Evolutionary conservation across 2,797 vertebrate species (phyloP).

Genomic region (Thalassophryne amazonica): DNA sequence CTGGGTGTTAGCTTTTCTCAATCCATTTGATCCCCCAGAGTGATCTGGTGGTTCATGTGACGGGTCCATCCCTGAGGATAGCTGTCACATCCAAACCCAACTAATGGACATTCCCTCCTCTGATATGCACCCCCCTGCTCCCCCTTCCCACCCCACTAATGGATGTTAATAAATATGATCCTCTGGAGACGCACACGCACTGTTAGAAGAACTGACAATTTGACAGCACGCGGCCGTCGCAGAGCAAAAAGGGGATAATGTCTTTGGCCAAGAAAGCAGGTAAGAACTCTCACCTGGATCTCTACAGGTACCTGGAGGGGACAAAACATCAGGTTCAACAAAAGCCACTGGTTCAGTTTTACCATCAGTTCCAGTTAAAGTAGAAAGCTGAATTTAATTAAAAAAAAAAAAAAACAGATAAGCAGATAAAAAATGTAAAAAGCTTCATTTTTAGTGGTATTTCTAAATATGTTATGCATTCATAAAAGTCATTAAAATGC

Average conservation of each 20-base stretch:
- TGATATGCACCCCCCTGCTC: conserved; percentile 5
- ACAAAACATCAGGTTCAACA: rapidly evolving
- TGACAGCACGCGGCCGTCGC: conserved; percentile 19
- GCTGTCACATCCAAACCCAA: conserved; percentile 34
- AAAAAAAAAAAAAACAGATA: not conserved
- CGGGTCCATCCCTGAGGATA: conserved; percentile 32
- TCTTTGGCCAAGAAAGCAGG: conserved; percentile 71
- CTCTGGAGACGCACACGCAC: not conserved
- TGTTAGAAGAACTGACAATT: conserved; percentile 9
- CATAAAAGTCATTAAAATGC: too few relatives aligned
- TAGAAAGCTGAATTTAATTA: too few relatives aligned
- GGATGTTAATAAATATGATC: conserved; percentile 70
- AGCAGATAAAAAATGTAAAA: not conserved
- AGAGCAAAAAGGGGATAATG: conserved; percentile 57
- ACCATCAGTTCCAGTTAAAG: not conserved
- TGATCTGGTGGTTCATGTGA: conserved; percentile 56
- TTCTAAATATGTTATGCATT: too few relatives aligned
- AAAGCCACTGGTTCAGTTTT: not conserved
- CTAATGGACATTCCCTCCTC: not conserved
- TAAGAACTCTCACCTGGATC: conserved; percentile 35
- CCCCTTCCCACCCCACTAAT: conserved; percentile 14
- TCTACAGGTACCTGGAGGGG: not conserved
- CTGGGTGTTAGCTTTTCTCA: conserved; percentile 26
- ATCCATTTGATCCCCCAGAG: conserved; percentile 42
- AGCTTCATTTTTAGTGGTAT: too few relatives aligned